Evolutionary conservation across 2,888 invertebrate genomes (phyloP), one percentile per base, ranked within the genome.

Genomic region (Microctonus hyperodae): DNA sequence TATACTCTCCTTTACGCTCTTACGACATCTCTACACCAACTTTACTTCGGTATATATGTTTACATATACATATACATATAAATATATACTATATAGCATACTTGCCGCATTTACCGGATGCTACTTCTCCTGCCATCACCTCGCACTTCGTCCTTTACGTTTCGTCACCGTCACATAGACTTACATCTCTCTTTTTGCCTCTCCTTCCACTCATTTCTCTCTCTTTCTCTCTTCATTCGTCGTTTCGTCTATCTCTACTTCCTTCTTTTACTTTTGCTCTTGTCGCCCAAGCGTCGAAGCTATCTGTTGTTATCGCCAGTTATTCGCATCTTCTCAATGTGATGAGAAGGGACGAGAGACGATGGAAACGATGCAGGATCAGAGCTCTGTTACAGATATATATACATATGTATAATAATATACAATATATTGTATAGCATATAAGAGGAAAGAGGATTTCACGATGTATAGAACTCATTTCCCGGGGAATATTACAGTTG

Each of bases 301-400:
- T 81, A 81, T 81, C 81, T 80, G 81, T 79, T 81, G 82, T 82
- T 82, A 82, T 81, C 81, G 79, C 80, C 82, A 78, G 81, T 82
- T 82, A 81, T 82, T 81, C 81, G 81, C 81, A 81, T 81, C 81
- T 80, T 79, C 80, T 77, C 78, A 40, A 23, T 13, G 62, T 56
- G 40, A 40, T 50, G 55, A 48, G 20, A 48, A 55, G 37, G 59
- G 62, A 40, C 65, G 59, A 68, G 59, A 61, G 62, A 58, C 56
- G 37, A 28, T 64, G 57, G 40, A 62, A 53, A 57, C 59, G 76
- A 76, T n/a, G n/a, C n/a, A n/a, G n/a, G n/a, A n/a, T n/a, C n/a
- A n/a, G n/a, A n/a, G n/a, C n/a, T n/a, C n/a, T n/a, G n/a, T n/a
- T n/a, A n/a, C n/a, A n/a, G n/a, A n/a, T n/a, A n/a, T n/a, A n/a